A percentile compares a stretch with the other conserved stretches of the same genome.
Conservation (phyloP, 2,888 invertebrate species). For the Mycogona germanica region DNA sequence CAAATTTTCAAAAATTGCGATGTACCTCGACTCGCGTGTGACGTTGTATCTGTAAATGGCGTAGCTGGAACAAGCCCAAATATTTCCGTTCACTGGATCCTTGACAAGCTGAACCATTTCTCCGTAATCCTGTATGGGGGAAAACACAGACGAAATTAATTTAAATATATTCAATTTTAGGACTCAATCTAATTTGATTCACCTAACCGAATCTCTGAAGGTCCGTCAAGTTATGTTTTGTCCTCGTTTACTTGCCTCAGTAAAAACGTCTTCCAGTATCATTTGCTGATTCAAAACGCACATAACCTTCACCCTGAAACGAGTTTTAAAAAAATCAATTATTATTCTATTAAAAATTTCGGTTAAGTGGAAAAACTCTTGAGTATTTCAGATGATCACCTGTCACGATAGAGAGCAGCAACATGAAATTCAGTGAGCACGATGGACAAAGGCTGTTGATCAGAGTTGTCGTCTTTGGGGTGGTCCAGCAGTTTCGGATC, state of each 20-base stretch:
- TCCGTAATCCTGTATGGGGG: constrained; percentile 47
- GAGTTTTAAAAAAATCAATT: constrained; percentile 11
- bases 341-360: constrained; percentile 20
- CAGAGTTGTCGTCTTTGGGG: constrained; percentile 25
- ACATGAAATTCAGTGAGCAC: constrained; percentile 85
- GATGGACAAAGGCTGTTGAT: constrained; percentile 48
- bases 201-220: too few species aligned
- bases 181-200: too few species aligned
- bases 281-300: constrained; percentile 73
- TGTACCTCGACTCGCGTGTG: constrained; percentile 54
- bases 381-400: constrained; percentile 27
- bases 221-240: too few species aligned
- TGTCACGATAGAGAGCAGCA: constrained; percentile 66
- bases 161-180: too few species aligned
- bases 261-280: constrained; percentile 61
- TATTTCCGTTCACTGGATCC: constrained; percentile 57
- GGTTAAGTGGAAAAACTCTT: constrained; percentile 16
- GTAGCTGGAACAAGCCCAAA: constrained; percentile 78
- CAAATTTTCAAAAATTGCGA: not conserved
- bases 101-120: constrained; percentile 64
- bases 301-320: constrained; percentile 54
- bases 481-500: constrained; percentile 24
- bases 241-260: constrained; percentile 30
- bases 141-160: not conserved
- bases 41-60: constrained; percentile 77